Conservation (phyloP, 2,888 invertebrate genomes). For the Drosophila tanythrix region DNA sequence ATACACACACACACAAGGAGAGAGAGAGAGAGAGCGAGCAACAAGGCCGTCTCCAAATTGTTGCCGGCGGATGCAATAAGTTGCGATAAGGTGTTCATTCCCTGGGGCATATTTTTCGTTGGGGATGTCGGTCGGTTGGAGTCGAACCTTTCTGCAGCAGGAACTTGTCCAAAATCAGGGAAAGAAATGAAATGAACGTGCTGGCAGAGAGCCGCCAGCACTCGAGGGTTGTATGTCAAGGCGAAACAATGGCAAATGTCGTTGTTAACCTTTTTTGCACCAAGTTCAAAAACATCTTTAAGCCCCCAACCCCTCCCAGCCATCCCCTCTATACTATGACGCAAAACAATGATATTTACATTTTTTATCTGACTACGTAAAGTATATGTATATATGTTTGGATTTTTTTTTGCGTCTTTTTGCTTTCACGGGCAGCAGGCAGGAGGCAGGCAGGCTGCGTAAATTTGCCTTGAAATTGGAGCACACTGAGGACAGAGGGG, state of each 20-base stretch:
- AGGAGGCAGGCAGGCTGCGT: conserved; percentile 34
- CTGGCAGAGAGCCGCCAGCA: conserved; percentile 26
- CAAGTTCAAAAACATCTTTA: conserved; percentile 62
- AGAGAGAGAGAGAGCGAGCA: conserved; percentile 34
- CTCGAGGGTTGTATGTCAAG: conserved; percentile 48
- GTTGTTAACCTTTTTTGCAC: conserved; percentile 77
- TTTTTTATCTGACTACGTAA: conserved; percentile 66
- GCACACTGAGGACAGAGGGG: conserved; percentile 36
- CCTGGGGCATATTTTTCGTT: conserved; percentile 65
- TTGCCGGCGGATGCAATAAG: conserved; percentile 81
- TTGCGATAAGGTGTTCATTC: conserved; percentile 80
- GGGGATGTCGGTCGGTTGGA: conserved; percentile 17
- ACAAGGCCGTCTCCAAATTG: conserved; percentile 76
- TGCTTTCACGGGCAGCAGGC: conserved; percentile 42
- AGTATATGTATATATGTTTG: conserved; percentile 35
- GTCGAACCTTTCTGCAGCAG: conserved; percentile 29
- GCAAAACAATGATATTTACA: conserved; percentile 79
- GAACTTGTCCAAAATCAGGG: conserved; percentile 77
- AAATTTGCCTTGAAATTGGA: conserved; percentile 75
- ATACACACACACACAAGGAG: conserved; percentile 21
- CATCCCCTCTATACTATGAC: conserved; percentile 53
- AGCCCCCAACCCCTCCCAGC: conserved; percentile 16
- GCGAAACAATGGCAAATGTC: conserved; percentile 76
- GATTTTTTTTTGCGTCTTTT: conserved; percentile 18
- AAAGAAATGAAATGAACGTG: conserved; percentile 55